A percentile compares a stretch with the other conserved stretches of the same genome.
Evolutionary conservation across 2,888 invertebrate genomes (phyloP).

Genomic region (Agonopterix alstromeriana): DNA sequence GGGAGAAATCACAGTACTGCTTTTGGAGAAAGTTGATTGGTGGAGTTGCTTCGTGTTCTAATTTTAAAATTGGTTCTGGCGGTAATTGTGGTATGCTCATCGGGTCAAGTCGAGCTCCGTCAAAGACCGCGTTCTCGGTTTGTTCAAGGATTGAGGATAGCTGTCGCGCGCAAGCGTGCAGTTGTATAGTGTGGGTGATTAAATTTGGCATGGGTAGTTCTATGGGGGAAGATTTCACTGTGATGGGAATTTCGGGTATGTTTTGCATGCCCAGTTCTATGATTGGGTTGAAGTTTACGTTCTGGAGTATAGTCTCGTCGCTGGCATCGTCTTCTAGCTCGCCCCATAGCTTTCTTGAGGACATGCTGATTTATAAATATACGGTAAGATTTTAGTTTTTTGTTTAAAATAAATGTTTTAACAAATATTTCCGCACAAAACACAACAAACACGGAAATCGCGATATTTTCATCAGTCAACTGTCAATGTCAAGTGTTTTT

Average conservation of each 20-base stretch:
- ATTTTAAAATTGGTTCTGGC: conserved; percentile 42
- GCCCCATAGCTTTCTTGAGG: conserved; percentile 54
- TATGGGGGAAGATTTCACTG: conserved; percentile 62
- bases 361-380: conserved; percentile 22
- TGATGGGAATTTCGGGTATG: conserved; percentile 66
- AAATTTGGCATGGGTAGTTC: conserved; percentile 62
- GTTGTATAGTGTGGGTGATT: conserved; percentile 63
- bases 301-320: conserved; percentile 52
- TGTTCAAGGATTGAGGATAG: conserved; percentile 52
- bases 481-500: too few species aligned
- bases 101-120: conserved; percentile 46
- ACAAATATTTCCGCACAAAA: too few species aligned
- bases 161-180: conserved; percentile 55
- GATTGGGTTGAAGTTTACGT: conserved; percentile 67
- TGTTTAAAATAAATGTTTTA: too few species aligned
- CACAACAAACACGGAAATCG: too few species aligned
- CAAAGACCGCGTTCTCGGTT: conserved; percentile 48
- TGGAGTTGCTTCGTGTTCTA: conserved; percentile 45
- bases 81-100: conserved; percentile 50
- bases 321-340: conserved; percentile 53
- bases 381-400: too few species aligned
- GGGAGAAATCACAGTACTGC: conserved; percentile 61
- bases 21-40: conserved; percentile 62
- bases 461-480: too few species aligned
- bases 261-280: conserved; percentile 72